Evolutionary conservation across 2,797 vertebrate genomes (phyloP), one percentile per base, ranked within the genome.

Genomic region (Lerista edwardsae): DNA sequence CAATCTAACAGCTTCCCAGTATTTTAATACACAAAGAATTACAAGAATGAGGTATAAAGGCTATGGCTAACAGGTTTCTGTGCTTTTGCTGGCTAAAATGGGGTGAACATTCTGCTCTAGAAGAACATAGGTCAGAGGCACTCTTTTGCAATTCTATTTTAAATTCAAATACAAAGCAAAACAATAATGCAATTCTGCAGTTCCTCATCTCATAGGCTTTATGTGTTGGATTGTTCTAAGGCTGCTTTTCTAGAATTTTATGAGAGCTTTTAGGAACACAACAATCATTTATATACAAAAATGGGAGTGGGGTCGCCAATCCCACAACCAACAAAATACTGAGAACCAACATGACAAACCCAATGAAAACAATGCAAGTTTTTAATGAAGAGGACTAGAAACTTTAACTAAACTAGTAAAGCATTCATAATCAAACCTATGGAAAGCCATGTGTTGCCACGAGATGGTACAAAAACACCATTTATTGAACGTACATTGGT

Each of bases 281-380:
- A 55, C 21, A 61, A 3, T 86, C 27, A n/a, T 31, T 89, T 69
- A 41, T 6, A 47, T 44, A 1, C 0, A 34, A 61, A 34, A 44
- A 64, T 78, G 75, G 81, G 75, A 25, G 85, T 2, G 29, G 47
- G 82, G 31, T 23, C 72, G 83, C 59, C 57, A 78, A 82, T 88
- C 87, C 77, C 41, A 89, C 55, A 69, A 81, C 64, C 77, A 78
- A 1, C 75, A 34, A 85, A 84, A 61, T n/a, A 75, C 71, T 51
- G 75, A 25, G 79, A 79, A 89, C 59, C 31, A 61, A 17, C 17
- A 68, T 51, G 17, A 65, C 27, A 75, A n/a, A 71, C 82, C 77
- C 14, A n/a, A 51, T 65, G 21, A 57, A 36, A 39, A 80, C 51
- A 7, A 0, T 10, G 79, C 0, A 1, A 19, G 61, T 78, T 39